Evolutionary conservation across 35 echinoderm and acorn worm species (phyloP).

Genomic region (Apostichopus californicus): DNA sequence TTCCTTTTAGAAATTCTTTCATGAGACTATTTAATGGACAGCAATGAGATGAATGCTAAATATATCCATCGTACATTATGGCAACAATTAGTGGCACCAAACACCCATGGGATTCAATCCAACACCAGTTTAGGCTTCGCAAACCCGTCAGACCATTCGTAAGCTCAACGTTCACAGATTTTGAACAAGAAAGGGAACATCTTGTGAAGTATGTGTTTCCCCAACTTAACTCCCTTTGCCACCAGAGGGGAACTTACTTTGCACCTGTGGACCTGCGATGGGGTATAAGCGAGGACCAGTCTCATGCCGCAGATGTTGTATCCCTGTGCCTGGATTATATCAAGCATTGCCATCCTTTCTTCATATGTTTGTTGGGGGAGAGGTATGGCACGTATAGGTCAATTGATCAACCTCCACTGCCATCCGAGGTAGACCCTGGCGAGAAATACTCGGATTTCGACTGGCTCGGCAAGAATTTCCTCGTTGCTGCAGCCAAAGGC

Average conservation of each 20-base stretch:
- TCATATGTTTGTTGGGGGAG: constrained; percentile 94
- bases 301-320: constrained; percentile 77
- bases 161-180: constrained; percentile 95
- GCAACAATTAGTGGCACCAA: background rate
- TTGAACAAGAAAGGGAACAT: constrained; percentile 84
- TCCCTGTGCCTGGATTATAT: constrained; percentile 93
- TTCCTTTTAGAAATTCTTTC: background rate
- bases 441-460: constrained; percentile 60
- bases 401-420: constrained; percentile 31
- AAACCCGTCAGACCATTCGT: constrained; percentile 93
- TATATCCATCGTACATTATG: background rate
- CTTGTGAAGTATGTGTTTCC: constrained; percentile 82
- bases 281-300: constrained; percentile 90
- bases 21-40: background rate
- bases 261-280: constrained; percentile 85
- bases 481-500: constrained; percentile 81
- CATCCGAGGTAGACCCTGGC: constrained; percentile 5
- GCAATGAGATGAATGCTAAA: background rate
- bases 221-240: constrained; percentile 80
- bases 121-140: constrained; percentile 67
- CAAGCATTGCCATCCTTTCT: constrained; percentile 82
- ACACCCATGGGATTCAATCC: constrained; percentile 39
- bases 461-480: constrained; percentile 92
- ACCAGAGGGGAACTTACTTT: constrained; percentile 74
- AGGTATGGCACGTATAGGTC: constrained; percentile 88